Percentiles rank a stretch among this genome's conserved stretches.
phyloP scores from a whole-genome alignment of 2,113 vertebrate species.

The Malurus melanocephalus region DNA sequence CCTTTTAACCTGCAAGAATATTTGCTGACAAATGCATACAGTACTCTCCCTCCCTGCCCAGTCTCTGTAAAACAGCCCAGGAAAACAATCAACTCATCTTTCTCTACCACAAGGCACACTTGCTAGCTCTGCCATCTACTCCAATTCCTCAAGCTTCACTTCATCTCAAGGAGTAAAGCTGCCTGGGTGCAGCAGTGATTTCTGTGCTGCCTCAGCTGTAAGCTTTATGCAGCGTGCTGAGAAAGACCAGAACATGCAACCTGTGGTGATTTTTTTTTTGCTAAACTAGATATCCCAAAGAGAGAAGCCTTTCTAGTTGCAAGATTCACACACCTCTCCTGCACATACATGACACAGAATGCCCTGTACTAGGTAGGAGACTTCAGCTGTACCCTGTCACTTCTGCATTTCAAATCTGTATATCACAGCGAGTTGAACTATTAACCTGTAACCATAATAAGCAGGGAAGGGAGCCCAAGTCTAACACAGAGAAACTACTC shows the following conservation, averaged over 20 bases:
- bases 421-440: background rate
- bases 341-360: rapidly evolving
- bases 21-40: background rate
- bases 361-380: background rate
- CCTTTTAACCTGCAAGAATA: background rate
- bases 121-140: background rate
- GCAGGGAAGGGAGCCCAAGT: background rate
- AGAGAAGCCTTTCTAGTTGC: background rate
- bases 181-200: background rate
- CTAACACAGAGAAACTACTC: background rate
- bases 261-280: background rate
- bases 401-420: rapidly evolving
- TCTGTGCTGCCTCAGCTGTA: background rate
- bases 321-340: background rate
- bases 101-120: background rate
- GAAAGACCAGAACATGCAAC: background rate
- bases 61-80: background rate
- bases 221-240: background rate
- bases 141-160: background rate
- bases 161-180: background rate
- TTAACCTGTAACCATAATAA: background rate
- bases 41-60: background rate
- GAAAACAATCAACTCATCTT: background rate
- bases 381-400: background rate
- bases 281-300: background rate